phyloP scores from a whole-genome alignment of 2,113 vertebrate genomes.

The Solenodon paradoxus region DNA sequence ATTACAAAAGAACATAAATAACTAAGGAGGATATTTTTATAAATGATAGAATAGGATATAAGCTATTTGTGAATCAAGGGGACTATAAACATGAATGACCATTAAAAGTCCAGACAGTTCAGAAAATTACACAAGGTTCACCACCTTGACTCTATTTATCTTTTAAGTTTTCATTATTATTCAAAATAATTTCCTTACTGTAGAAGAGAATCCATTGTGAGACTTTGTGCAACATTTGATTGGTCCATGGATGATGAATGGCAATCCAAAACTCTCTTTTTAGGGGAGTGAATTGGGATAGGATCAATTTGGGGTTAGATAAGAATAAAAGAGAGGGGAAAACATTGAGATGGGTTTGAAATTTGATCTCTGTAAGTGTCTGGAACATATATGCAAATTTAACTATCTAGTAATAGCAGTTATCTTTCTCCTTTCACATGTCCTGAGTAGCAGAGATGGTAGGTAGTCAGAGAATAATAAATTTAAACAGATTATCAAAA shows the following conservation, averaged over 20 bases:
- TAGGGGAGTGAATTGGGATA: rapidly evolving
- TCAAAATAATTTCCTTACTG: not conserved
- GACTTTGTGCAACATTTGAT: not conserved
- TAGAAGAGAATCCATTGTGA: not conserved
- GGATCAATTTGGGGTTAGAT: not conserved
- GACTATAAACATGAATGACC: conserved; percentile 56
- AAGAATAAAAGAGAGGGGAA: not conserved
- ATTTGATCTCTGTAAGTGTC: not conserved
- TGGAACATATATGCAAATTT: too few species aligned
- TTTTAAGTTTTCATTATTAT: not conserved
- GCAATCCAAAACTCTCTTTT: not conserved
- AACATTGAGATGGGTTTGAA: not conserved
- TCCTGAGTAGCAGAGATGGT: not conserved
- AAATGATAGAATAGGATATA: not conserved
- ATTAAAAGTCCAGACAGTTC: not conserved
- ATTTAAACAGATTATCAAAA: not conserved
- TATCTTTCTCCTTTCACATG: not conserved
- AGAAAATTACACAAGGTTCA: not conserved
- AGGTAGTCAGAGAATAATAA: not conserved
- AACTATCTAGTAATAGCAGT: not conserved
- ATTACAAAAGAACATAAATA: not conserved
- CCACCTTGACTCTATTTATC: not conserved
- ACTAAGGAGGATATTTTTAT: not conserved
- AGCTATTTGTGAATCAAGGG: conserved; percentile 42
- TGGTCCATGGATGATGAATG: not conserved